A percentile compares a stretch with the other conserved stretches of the same genome.
Evolutionary conservation across 2,113 vertebrate species (phyloP).

Genomic region (Penelope pileata): DNA sequence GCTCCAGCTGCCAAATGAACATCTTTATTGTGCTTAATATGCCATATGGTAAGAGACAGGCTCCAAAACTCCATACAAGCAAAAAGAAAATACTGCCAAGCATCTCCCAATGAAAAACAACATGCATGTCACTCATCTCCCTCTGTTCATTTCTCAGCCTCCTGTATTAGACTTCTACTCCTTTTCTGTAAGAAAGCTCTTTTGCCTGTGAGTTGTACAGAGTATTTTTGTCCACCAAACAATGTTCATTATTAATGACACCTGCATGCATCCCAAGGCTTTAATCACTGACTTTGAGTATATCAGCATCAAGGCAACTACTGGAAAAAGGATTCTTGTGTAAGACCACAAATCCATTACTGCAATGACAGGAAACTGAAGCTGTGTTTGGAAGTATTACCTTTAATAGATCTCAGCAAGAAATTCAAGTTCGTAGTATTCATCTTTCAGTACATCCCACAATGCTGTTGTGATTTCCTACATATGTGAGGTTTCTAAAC

Average conservation of each 20-base stretch:
- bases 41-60: constrained; percentile 67
- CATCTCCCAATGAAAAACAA: constrained; percentile 43
- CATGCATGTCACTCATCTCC: background rate
- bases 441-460: background rate
- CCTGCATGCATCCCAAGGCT: background rate
- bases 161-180: background rate
- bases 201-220: background rate
- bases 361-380: background rate
- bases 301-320: background rate
- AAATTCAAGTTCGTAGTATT: constrained; percentile 3
- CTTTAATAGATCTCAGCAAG: background rate
- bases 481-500: constrained; percentile 33
- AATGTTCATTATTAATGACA: background rate
- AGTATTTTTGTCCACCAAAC: background rate
- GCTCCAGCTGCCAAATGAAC: constrained; percentile 75
- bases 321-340: background rate
- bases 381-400: background rate
- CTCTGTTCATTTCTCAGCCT: constrained; percentile 52
- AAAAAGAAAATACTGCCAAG: constrained; percentile 52
- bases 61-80: constrained; percentile 52
- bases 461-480: background rate
- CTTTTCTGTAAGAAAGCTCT: background rate
- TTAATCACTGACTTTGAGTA: constrained; percentile 24
- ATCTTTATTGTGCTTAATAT: constrained; percentile 72
- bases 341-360: background rate